Base-by-base conservation (phyloP, 2,888 invertebrate species). In the Cynaeus angustus region DNA sequence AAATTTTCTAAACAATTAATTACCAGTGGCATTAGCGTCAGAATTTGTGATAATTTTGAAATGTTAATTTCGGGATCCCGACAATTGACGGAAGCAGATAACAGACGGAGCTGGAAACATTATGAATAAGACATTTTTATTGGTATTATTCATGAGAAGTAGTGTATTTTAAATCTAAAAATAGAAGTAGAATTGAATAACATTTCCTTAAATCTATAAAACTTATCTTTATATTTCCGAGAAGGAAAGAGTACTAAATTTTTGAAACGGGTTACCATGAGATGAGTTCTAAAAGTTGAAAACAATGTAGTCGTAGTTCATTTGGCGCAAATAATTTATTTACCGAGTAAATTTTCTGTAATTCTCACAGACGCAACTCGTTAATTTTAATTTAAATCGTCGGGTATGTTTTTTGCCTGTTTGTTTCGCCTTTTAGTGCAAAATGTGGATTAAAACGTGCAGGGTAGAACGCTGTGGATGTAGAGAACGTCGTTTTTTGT, bases 31-130 rank as follows among this genome's bases (percentile, higher is more conserved):
- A 37, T n/a, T 37, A 37, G 9, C 37, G 8, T n/a, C 37, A 37
- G n/a, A 37, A n/a, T 7, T 37, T 7, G 37, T 37, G 9, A 37
- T 37, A 37, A 37, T 37, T n/a, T n/a, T n/a, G n/a, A 37, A 48
- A 48, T 48, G 48, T 48, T 21, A 48, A 48, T 48, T 48, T 48
- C 1, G 7, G 13, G 50, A 28, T 30, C 6, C 16, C 9, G 5
- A 55, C 55, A 55, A 55, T 55, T 55, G 55, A 38, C 55, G 55
- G 55, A 55, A 55, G 37, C 55, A 55, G 55, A 55, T 38, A 55
- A n/a, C 37, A 7, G n/a, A 8, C 37, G 37, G n/a, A 8, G 37
- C 37, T 21, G 21, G 21, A n/a, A n/a, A 30, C 30, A n/a, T 37
- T 1, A 37, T n/a, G 37, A 37, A 37, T 37, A 43, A 10, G n/a